Conservation (phyloP, 2,113 vertebrate species). For the Xenopus borealis region DNA sequence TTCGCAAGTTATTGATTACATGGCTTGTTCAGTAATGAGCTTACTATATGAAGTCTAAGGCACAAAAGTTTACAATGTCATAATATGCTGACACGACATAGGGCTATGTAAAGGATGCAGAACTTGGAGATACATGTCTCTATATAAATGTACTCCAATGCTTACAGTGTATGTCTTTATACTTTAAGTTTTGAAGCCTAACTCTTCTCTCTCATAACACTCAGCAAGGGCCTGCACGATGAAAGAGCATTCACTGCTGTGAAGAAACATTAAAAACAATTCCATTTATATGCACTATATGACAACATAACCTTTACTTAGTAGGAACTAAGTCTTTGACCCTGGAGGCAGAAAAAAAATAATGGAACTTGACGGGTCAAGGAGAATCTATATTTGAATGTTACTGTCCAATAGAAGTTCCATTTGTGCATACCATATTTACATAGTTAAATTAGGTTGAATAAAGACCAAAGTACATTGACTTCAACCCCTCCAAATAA, state of each 20-base stretch:
- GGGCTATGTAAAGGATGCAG: slow-evolving; percentile 2
- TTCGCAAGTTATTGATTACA: slow-evolving; percentile 57
- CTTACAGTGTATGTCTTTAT: slow-evolving; percentile 3
- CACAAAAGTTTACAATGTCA: slow-evolving; percentile 51
- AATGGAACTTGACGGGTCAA: slow-evolving; percentile 40
- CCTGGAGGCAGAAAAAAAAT: slow-evolving; percentile 20
- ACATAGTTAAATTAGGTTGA: too few species aligned
- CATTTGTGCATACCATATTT: too few species aligned
- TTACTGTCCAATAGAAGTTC: not conserved
- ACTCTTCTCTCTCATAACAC: not conserved
- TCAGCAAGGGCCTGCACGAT: slow-evolving; percentile 15
- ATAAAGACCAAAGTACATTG: too few species aligned
- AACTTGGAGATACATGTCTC: not conserved
- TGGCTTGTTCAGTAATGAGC: slow-evolving; percentile 62
- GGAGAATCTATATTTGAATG: slow-evolving; percentile 4
- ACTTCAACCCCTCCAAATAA: too few species aligned
- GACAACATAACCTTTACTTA: not conserved
- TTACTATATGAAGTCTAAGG: slow-evolving; percentile 52
- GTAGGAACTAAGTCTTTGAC: slow-evolving; percentile 13
- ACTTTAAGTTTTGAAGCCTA: not conserved
- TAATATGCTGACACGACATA: slow-evolving; percentile 56
- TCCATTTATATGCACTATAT: not conserved
- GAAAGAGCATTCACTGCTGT: slow-evolving; percentile 17
- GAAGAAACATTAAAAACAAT: slow-evolving; percentile 20
- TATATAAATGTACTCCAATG: slow-evolving; percentile 6